These are phyloP conservation scores for Dasypolia templi DNA, from an alignment of 2,888 invertebrate species.

Conservation along the genomic window DNA sequence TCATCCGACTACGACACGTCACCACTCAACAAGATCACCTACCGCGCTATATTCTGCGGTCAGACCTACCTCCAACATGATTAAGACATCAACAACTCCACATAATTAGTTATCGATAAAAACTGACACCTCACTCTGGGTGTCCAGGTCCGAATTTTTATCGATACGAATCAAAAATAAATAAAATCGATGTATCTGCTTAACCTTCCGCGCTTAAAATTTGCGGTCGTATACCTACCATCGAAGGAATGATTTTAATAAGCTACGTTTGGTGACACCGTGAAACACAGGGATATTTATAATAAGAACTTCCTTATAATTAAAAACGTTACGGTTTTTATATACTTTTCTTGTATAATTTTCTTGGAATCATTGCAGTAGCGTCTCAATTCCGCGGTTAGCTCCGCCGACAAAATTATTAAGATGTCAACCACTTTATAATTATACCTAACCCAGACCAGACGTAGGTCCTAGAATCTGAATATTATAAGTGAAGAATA, in stretches of 20 bases:
- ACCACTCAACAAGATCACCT: conserved; percentile 29
- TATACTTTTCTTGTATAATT: no score
- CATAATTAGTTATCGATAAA: conserved; percentile 55
- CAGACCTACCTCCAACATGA: conserved; percentile 37
- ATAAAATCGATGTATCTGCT: conserved; percentile 41
- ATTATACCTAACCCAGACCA: conserved; percentile 56
- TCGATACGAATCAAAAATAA: conserved; percentile 48
- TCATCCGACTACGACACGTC: conserved; percentile 32
- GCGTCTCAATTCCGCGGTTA: conserved; percentile 44
- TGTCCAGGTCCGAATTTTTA: conserved; percentile 54
- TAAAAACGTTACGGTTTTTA: background rate
- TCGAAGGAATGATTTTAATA: conserved; percentile 6
- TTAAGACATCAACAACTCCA: conserved; percentile 54
- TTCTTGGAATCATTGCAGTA: conserved; percentile 40
- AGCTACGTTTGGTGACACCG: conserved; percentile 4
- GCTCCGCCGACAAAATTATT: conserved; percentile 44
- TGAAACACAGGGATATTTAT: conserved; percentile 12
- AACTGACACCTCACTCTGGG: conserved; percentile 59
- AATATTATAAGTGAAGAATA: background rate
- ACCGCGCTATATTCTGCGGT: conserved; percentile 54
- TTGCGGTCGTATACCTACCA: conserved; percentile 14
- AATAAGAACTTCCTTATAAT: conserved; percentile 14
- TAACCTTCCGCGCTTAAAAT: conserved; percentile 32
- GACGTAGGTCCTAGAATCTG: conserved; percentile 23
- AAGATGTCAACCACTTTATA: conserved; percentile 62